These are phyloP conservation scores for Protobothrops flavoviridis DNA, from an alignment of 2,113 vertebrate genomes.

Conservation along the genomic window DNA sequence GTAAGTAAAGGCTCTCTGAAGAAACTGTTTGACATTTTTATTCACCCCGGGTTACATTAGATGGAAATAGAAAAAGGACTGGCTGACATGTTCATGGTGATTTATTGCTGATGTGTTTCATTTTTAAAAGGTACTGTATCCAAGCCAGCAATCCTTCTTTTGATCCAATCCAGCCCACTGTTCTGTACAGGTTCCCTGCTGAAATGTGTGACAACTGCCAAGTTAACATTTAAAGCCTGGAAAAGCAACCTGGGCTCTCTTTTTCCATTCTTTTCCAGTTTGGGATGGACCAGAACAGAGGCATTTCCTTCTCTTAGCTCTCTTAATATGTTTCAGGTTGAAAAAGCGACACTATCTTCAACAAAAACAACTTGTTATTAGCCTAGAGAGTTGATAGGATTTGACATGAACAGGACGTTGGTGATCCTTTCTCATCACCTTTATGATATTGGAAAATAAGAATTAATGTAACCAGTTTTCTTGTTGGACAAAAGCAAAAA, in stretches of 20 bases:
- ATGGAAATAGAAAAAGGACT: not conserved
- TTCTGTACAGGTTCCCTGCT: not conserved
- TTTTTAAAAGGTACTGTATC: not conserved
- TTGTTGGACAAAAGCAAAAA: not conserved
- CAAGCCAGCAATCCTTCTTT: not conserved
- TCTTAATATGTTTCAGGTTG: not conserved
- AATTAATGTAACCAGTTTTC: not conserved
- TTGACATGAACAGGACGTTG: too few relatives aligned
- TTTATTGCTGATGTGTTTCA: conserved; percentile 32
- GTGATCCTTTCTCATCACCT: not conserved
- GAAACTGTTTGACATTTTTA: conserved; percentile 21
- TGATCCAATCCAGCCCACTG: not conserved
- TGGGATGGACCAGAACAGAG: not conserved
- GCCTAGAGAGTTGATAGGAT: not conserved
- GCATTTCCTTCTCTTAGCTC: not conserved
- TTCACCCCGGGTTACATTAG: not conserved
- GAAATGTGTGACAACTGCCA: not conserved
- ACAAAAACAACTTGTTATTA: not conserved
- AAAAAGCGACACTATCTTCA: not conserved
- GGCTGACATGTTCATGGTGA: not conserved
- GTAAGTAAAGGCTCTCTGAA: not conserved
- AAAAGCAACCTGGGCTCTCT: not conserved
- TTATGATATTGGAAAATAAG: not conserved
- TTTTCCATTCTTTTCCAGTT: conserved; percentile 11
- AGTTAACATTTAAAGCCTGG: conserved; percentile 5